Base-by-base conservation (phyloP, 1,140 invertebrate species). In the Pseudomyrmex flavicornis region DNA sequence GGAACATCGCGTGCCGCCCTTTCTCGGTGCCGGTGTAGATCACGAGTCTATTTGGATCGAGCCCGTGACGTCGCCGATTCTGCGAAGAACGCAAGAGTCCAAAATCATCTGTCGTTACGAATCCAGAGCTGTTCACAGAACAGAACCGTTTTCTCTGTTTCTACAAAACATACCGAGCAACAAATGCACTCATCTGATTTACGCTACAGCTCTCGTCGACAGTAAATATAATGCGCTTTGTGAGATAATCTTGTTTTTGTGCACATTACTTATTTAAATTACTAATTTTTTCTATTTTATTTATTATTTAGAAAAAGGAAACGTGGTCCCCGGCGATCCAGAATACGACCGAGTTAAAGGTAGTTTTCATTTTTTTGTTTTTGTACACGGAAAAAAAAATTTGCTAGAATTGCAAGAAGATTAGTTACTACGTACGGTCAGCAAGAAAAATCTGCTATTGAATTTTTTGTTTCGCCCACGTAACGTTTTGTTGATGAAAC, bases 111-210 rank as follows among this genome's bases (percentile, higher is more conserved):
- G 97, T 89, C 97, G 97, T 90, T 93, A 97, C 46, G 95, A 97
- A 89, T 95, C 96, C 0, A 96, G 95, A 93, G 95, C 96, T 1
- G 95, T 95, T 4, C 96, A 97, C 88, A 94, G 97, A 13, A 95
- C 95, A 35, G 96, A 96, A 48, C 97, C 97, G 0, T 95, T 97
- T 68, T 95, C 95, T 1, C 96, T 97, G 88, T 95, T 95, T 9
- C 95, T 95, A 8, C 94, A 95, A n/a, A 95, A 96, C 74, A 94
- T 98, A 7, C 96, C 97, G 56, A 96, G 96, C 0, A 93, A 94
- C 83, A 95, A 96, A 50, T 98, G 98, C 93, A 97, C 97, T 5
- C 97, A 98, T 92, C 92, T 98, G 9, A 95, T 98, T 73, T 98
- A 98, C 90, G 96, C 96, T 9, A 97, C 97, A 86, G 97, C 97